phyloP scores from a whole-genome alignment of 2,113 vertebrate genomes.

The Ammodytes marinus region DNA sequence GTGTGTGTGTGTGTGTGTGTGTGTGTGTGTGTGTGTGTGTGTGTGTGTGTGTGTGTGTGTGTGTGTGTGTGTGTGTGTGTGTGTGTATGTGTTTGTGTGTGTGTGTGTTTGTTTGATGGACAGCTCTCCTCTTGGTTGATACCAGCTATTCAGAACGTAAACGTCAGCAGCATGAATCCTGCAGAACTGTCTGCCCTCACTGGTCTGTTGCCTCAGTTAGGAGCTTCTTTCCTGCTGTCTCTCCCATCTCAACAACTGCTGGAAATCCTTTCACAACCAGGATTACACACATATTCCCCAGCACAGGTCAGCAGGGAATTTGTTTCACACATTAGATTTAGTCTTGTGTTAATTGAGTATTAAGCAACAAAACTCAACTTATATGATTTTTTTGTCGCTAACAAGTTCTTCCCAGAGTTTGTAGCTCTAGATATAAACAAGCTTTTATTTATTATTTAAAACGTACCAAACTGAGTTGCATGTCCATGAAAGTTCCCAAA shows the following conservation, averaged over 20 bases:
- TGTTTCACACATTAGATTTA: background rate
- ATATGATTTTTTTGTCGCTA: background rate
- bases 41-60: no score
- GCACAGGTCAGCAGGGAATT: conserved; percentile 84
- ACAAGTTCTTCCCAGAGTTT: background rate
- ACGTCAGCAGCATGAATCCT: conserved; percentile 79
- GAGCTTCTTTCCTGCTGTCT: conserved; percentile 85
- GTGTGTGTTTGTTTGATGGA: conserved; percentile 14
- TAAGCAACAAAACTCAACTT: no score
- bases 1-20: no score
- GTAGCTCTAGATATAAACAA: background rate
- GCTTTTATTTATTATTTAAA: no score
- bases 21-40: no score
- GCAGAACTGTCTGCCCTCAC: conserved; percentile 81
- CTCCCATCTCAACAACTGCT: conserved; percentile 83
- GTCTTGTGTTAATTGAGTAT: no score
- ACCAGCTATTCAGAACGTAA: conserved; percentile 81
- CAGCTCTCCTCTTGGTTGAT: conserved; percentile 89
- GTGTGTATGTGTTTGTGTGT: background rate
- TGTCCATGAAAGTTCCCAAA: background rate
- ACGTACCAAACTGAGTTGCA: background rate
- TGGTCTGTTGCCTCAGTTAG: conserved; percentile 87
- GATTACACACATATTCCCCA: conserved; percentile 79
- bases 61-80: no score
- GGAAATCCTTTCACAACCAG: conserved; percentile 84